A percentile compares a stretch with the other conserved stretches of the same genome.
phyloP scores from a whole-genome alignment of 2,888 invertebrate genomes.

The Myathropa florea region DNA sequence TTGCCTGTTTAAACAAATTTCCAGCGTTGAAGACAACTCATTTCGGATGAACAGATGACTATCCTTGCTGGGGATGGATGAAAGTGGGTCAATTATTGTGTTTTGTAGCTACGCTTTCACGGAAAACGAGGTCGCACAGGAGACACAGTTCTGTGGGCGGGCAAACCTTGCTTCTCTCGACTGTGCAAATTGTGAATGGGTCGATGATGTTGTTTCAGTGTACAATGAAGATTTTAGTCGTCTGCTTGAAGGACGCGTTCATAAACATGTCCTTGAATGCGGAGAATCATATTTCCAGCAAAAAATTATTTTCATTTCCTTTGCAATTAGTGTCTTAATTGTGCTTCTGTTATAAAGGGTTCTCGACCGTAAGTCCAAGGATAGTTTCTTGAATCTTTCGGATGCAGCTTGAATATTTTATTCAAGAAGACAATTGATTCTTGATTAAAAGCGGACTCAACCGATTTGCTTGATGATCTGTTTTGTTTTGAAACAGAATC shows the following conservation, averaged over 20 bases:
- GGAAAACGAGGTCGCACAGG: no score
- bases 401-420: background rate
- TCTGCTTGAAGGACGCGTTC: background rate
- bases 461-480: background rate
- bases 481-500: no score
- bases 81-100: conserved; percentile 51
- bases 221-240: background rate
- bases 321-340: background rate
- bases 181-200: conserved; percentile 1
- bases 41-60: conserved; percentile 45
- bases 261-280: background rate
- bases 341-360: background rate
- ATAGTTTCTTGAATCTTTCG: background rate
- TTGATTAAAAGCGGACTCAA: background rate
- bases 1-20: conserved; percentile 36
- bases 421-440: background rate
- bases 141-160: background rate
- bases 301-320: background rate
- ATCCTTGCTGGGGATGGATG: conserved; percentile 41
- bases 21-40: conserved; percentile 13
- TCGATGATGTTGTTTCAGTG: conserved; percentile 1
- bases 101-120: no score
- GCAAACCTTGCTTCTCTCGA: background rate
- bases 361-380: background rate
- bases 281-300: background rate